Base-by-base conservation (phyloP, 2,113 vertebrate species). In the Oxygymnocypris stewartii region DNA sequence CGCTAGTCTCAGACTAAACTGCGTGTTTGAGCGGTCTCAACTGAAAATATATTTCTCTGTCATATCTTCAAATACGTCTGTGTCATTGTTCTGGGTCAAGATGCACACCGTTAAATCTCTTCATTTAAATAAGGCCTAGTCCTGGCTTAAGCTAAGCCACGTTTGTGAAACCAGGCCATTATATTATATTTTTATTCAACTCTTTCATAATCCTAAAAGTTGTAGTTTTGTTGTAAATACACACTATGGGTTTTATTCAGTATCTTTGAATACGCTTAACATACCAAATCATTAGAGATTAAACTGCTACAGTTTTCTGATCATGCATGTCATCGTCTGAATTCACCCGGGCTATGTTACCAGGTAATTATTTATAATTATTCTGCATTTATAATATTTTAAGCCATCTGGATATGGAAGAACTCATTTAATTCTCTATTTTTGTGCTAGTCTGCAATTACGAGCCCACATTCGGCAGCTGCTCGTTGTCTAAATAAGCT, bases 351-450 rank as follows among this genome's bases (percentile, higher is more conserved):
- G 40, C 11, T 47, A 25, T 76, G 47, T 75, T 25, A 12, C 37
- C n/a, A n/a, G n/a, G n/a, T n/a, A n/a, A n/a, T n/a, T n/a, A n/a
- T n/a, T n/a, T n/a, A 11, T 47, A 76, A 25, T 75, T 6, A 75
- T 47, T 25, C 73, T 28, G 20, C 59, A 0, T 67, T 10, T 18
- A 31, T 81, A 35, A 47, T 81, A 81, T 65, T 81, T n/a, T 47
- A 47, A 81, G n/a, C n/a, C 40, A 16, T 63, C 13, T n/a, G 4
- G 59, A 11, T 65, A 28, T 47, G 37, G 23, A 81, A 25, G 31
- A 47, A 16, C n/a, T 61, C 18, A 61, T 79, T 79, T 79, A 61
- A 79, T 40, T 61, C 12, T 81, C 79, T 81, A 81, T 81, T 65
- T 81, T 28, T 18, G 40, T 65, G 40, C 42, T 3, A 11, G 37